Evolutionary conservation across 2,888 invertebrate genomes (phyloP), one percentile per base, ranked within the genome.

Genomic region (Boloria selene): DNA sequence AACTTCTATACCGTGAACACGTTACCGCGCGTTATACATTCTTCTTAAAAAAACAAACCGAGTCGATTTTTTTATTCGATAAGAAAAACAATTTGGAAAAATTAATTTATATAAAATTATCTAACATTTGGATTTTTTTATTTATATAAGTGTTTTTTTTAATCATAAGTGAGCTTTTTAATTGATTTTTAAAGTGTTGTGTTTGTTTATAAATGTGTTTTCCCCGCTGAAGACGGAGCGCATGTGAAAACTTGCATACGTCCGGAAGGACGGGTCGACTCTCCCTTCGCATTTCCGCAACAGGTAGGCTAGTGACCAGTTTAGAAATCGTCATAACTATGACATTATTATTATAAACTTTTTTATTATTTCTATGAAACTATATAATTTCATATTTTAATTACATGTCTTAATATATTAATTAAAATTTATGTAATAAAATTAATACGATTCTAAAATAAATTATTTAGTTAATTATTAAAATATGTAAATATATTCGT

Each of bases 201-300:
- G 49, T 63, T 61, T 45, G 51, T 51, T 22, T 42, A 64, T 44
- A 51, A 62, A 17, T 59, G 45, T 56, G 55, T 63, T 64, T 65
- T 51, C 45, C 31, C 50, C 72, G 66, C 68, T 71, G 70, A 67
- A 67, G 68, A 70, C 74, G 79, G 72, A 79, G 82, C 83, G 82
- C 76, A 79, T 84, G 88, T 86, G 86, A 86, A 83, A 83, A 82
- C 79, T 82, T 81, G 81, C 82, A 80, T 38, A 38, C 31, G 75
- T 77, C 83, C 83, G 83, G 80, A 83, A 83, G 81, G 82, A 81
- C 85, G 82, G 85, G 83, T 83, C 79, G 70, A 72, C 79, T 80
- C 82, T 82, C 79, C 83, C 79, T 83, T 77, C 76, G 78, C 71
- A 74, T 76, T 84, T 83, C 81, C 76, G 80, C 74, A 79, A 86